phyloP scores from a whole-genome alignment of 2,888 invertebrate genomes.

The Tiliacea citrago region DNA sequence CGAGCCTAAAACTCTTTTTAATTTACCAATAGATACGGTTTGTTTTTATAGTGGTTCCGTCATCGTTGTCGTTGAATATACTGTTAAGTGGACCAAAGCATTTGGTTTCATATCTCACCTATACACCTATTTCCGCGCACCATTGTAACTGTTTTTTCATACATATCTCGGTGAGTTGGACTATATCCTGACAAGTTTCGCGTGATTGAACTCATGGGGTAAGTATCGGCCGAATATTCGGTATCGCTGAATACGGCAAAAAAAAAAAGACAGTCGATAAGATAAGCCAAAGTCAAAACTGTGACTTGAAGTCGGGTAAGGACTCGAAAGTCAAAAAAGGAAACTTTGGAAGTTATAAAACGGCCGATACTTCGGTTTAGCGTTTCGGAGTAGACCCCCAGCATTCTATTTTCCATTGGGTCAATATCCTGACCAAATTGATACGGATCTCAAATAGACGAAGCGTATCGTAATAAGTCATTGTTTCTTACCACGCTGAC shows the following conservation, averaged over 20 bases:
- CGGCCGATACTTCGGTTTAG: too few relatives aligned
- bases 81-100: background rate
- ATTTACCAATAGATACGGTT: background rate
- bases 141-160: background rate
- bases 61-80: background rate
- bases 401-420: conserved; percentile 7
- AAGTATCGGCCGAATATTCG: too few relatives aligned
- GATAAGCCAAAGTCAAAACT: too few relatives aligned
- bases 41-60: too few relatives aligned
- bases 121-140: background rate
- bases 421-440: conserved; percentile 37
- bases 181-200: conserved; percentile 5
- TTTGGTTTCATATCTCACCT: background rate
- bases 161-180: background rate
- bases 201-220: conserved; percentile 20
- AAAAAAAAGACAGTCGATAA: too few relatives aligned
- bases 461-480: conserved; percentile 1
- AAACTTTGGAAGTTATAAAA: too few relatives aligned
- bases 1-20: background rate
- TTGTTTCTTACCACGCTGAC: background rate
- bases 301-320: too few relatives aligned
- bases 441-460: conserved; percentile 22
- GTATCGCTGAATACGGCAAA: too few relatives aligned
- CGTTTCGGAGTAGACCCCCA: too few relatives aligned
- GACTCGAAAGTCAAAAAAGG: too few relatives aligned